Evolutionary conservation across 2,888 invertebrate species (phyloP).

Genomic region (Poecilus cupreus): DNA sequence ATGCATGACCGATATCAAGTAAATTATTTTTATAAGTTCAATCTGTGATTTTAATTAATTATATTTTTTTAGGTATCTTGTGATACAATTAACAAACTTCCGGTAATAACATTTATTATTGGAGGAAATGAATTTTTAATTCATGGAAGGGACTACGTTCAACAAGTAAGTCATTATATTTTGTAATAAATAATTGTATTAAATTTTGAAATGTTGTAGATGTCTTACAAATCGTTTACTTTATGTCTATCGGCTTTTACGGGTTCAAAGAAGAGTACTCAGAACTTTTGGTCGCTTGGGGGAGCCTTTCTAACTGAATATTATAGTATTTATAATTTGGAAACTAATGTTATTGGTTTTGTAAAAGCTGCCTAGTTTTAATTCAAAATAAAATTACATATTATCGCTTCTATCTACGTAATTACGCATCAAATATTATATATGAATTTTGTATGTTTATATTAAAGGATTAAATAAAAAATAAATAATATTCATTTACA

Average conservation of each 20-base stretch:
- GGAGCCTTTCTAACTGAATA: constrained; percentile 73
- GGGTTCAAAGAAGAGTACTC: constrained; percentile 61
- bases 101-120: constrained; percentile 77
- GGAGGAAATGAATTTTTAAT: constrained; percentile 77
- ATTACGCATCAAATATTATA: not conserved
- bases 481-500: not conserved
- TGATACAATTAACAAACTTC: constrained; percentile 76
- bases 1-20: constrained; percentile 67
- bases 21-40: constrained; percentile 48
- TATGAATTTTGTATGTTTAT: too few species aligned
- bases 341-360: constrained; percentile 70
- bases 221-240: constrained; percentile 68
- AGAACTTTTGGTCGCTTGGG: constrained; percentile 71
- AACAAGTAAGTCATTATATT: constrained; percentile 68
- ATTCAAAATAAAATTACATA: not conserved
- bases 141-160: constrained; percentile 78
- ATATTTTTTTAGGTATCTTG: constrained; percentile 76
- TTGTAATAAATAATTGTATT: not conserved
- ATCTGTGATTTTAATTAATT: too few species aligned
- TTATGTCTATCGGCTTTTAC: constrained; percentile 73
- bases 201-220: constrained; percentile 67
- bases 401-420: not conserved
- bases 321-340: constrained; percentile 73
- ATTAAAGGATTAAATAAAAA: too few species aligned
- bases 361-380: constrained; percentile 68